These are phyloP conservation scores for Holotrichia oblita DNA, from an alignment of 1,140 invertebrate species.

Conservation along the genomic window DNA sequence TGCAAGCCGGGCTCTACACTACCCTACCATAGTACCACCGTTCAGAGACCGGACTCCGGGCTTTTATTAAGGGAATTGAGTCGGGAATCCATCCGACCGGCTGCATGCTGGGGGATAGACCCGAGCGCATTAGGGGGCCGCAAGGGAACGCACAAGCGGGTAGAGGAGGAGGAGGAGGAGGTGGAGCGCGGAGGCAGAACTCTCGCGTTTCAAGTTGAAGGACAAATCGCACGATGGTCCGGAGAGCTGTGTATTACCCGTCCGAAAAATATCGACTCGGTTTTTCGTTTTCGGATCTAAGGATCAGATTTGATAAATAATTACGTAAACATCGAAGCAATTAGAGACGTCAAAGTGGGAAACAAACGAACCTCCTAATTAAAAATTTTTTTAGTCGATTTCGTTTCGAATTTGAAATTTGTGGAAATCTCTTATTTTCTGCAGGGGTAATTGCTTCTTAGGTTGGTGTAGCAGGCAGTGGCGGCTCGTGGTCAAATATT, in stretches of 20 bases:
- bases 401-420: too few species aligned
- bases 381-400: too few species aligned
- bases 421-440: too few species aligned
- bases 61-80: conserved; percentile 32
- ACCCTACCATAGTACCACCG: not conserved
- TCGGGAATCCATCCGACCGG: conserved; percentile 26
- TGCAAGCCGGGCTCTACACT: not conserved
- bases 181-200: not conserved
- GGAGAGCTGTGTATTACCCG: not conserved
- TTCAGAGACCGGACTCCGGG: not conserved
- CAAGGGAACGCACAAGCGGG: too few species aligned
- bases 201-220: conserved; percentile 40
- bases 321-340: too few species aligned
- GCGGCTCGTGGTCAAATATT: too few species aligned
- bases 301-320: too few species aligned
- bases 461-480: too few species aligned
- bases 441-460: too few species aligned
- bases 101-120: conserved; percentile 2
- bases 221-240: conserved; percentile 21
- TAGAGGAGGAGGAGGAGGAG: not conserved
- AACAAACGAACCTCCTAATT: too few species aligned
- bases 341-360: too few species aligned
- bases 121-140: not conserved
- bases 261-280: conserved; percentile 20
- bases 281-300: too few species aligned